These are phyloP conservation scores for Vultur gryphus DNA, from an alignment of 2,797 vertebrate species.

Conservation along the genomic window DNA sequence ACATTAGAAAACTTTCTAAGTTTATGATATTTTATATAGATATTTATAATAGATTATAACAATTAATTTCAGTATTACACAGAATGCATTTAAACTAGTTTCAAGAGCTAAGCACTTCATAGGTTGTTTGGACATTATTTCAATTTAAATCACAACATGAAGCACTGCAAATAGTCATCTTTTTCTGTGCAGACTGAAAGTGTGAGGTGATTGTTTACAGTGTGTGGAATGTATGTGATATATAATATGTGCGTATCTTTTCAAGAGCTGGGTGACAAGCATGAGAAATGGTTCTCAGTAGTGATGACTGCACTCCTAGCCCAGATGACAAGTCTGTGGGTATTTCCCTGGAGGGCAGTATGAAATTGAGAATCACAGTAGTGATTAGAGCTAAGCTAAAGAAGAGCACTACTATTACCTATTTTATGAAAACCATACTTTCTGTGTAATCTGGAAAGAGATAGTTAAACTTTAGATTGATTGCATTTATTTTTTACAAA, in stretches of 20 bases:
- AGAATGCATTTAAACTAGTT: not conserved
- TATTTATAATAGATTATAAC: not conserved
- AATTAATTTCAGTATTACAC: not conserved
- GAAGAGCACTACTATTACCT: not conserved
- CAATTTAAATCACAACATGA: not conserved
- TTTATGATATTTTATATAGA: not conserved
- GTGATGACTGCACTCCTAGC: not conserved
- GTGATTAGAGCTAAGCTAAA: not conserved
- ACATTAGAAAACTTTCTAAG: not conserved
- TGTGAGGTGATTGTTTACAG: not conserved
- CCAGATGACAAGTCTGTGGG: not conserved
- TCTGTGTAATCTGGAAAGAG: not conserved
- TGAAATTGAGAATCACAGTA: constrained; percentile 6
- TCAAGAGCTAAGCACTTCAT: not conserved
- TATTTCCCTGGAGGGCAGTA: constrained; percentile 9
- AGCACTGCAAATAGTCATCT: not conserved
- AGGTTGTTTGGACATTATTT: not conserved
- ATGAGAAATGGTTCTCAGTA: constrained; percentile 17
- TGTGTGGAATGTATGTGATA: not conserved
- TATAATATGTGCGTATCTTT: not conserved
- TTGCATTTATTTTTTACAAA: not conserved
- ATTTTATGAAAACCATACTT: not conserved
- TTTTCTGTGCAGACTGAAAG: not conserved
- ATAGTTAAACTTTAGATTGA: not conserved
- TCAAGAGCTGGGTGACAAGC: not conserved